Conservation (phyloP, 2,888 invertebrate genomes). For the Dryomyza anilis region DNA sequence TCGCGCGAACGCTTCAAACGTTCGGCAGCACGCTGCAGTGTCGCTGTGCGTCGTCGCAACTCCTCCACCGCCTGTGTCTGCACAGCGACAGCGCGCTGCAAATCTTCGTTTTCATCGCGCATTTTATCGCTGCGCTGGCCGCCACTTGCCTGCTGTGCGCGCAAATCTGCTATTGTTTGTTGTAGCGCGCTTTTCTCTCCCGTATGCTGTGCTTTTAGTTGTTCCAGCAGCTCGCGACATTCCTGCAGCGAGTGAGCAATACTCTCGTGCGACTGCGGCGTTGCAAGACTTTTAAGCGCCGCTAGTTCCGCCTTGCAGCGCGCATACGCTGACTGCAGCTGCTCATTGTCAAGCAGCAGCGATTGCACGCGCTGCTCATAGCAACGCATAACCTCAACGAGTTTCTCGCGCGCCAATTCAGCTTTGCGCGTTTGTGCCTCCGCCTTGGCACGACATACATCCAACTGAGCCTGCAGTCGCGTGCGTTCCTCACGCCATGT, state of each 20-base stretch:
- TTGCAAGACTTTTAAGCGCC: conserved; percentile 43
- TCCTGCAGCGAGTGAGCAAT: conserved; percentile 73
- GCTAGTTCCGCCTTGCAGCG: conserved; percentile 57
- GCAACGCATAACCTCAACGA: conserved; percentile 74
- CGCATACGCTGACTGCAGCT: conserved; percentile 56
- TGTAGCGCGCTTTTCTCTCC: conserved; percentile 69
- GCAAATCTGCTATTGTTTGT: conserved; percentile 43
- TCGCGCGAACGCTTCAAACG: conserved; percentile 55
- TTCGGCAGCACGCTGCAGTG: conserved; percentile 48
- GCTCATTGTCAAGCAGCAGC: conserved; percentile 56
- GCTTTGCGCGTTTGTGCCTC: conserved; percentile 67
- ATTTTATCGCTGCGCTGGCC: conserved; percentile 19
- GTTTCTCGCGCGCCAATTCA: conserved; percentile 72
- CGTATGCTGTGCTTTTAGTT: conserved; percentile 74
- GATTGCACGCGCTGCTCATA: conserved; percentile 74
- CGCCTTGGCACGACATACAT: conserved; percentile 57
- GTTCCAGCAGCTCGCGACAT: conserved; percentile 76
- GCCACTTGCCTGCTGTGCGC: conserved; percentile 27
- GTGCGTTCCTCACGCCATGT: conserved; percentile 60
- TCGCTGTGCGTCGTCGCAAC: conserved; percentile 39
- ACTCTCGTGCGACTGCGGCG: conserved; percentile 41
- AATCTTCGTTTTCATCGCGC: conserved; percentile 34
- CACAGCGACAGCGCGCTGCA: conserved; percentile 44
- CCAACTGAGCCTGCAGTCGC: conserved; percentile 55
- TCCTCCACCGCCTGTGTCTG: conserved; percentile 39